phyloP scores from a whole-genome alignment of 2,888 invertebrate genomes.

The Saturnia japonica region DNA sequence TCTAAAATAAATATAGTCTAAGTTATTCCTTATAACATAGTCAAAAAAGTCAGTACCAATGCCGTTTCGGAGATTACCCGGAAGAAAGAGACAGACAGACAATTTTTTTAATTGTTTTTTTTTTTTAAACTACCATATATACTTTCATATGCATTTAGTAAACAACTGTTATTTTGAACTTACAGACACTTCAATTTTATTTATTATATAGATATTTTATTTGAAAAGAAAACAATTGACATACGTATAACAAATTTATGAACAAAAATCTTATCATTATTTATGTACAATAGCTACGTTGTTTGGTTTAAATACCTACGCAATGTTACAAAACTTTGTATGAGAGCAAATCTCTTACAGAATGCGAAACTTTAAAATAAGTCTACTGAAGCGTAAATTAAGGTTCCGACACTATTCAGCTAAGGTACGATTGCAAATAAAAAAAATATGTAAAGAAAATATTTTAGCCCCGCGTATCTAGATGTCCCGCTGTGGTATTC shows the following conservation, averaged over 20 bases:
- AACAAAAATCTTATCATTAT: constrained; percentile 42
- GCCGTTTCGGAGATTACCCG: too few relatives aligned
- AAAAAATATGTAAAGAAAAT: constrained; percentile 67
- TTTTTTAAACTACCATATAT: too few relatives aligned
- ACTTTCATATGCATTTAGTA: too few relatives aligned
- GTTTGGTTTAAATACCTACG: constrained; percentile 43
- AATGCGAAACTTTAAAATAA: constrained; percentile 73
- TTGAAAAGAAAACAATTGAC: neutral
- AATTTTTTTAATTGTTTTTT: too few relatives aligned
- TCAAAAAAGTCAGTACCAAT: too few relatives aligned
- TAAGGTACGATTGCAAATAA: constrained; percentile 67
- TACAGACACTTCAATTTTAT: too few relatives aligned
- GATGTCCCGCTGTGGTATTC: constrained; percentile 77
- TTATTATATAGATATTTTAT: too few relatives aligned
- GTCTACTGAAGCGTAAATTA: constrained; percentile 79
- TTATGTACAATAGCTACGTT: constrained; percentile 50
- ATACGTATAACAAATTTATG: neutral
- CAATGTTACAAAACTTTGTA: constrained; percentile 70
- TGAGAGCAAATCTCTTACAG: constrained; percentile 70
- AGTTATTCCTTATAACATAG: too few relatives aligned
- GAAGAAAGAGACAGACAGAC: too few relatives aligned
- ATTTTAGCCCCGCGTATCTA: constrained; percentile 66
- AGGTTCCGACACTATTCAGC: constrained; percentile 70
- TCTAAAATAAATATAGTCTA: too few relatives aligned
- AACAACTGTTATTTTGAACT: too few relatives aligned